Conservation (phyloP, 2,888 invertebrate species). For the Helobdella robusta region DNA sequence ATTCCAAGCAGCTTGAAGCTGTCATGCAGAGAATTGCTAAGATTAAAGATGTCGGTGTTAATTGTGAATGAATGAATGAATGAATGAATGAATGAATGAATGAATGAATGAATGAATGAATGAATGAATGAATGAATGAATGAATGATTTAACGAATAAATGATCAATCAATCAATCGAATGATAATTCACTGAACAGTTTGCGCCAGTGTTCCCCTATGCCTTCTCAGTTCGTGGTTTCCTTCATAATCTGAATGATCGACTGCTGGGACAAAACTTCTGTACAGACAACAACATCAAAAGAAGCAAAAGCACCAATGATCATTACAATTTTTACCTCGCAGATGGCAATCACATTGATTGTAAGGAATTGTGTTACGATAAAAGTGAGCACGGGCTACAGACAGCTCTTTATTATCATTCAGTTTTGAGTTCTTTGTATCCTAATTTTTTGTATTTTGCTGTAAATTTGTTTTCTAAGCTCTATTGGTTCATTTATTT, state of each 20-base stretch:
- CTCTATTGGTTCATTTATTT: no score
- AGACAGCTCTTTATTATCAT: neutral
- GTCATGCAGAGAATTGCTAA: slow-evolving; percentile 15
- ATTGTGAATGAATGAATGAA: no score
- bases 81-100: no score
- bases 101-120: no score
- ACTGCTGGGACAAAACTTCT: neutral
- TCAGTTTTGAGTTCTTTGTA: no score
- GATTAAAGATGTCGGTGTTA: neutral
- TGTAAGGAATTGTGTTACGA: slow-evolving; percentile 18
- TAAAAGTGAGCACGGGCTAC: neutral
- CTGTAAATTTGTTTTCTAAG: no score
- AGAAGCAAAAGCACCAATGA: neutral
- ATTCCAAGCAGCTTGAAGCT: slow-evolving; percentile 55
- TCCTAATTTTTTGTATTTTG: no score
- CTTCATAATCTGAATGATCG: neutral
- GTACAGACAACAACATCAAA: neutral
- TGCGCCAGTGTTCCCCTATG: neutral
- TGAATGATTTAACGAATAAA: no score
- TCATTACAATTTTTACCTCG: no score
- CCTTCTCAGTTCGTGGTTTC: neutral
- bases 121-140: no score
- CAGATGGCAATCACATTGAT: neutral
- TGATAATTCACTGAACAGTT: neutral
- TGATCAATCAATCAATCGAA: no score